phyloP scores from a whole-genome alignment of 2,888 invertebrate species.

The Lepas anatifera region DNA sequence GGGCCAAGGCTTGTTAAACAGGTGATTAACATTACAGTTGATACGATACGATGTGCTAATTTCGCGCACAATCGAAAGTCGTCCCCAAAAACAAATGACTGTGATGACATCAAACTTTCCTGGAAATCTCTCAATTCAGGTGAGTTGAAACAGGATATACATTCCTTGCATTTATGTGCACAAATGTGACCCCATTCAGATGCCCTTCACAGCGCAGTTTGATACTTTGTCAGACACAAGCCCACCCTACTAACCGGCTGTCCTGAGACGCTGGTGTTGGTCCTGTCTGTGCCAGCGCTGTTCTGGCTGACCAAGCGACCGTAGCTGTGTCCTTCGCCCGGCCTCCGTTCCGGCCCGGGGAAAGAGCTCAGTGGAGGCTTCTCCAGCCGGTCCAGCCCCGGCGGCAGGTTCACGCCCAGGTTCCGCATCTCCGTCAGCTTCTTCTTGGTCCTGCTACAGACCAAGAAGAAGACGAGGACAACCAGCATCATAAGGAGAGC shows the following conservation, averaged over 20 bases:
- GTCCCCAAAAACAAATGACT: too few species aligned
- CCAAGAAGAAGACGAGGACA: background rate
- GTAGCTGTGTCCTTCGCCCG: background rate
- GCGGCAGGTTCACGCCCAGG: slow-evolving; percentile 5
- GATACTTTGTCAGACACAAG: too few species aligned
- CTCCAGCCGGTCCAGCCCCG: background rate
- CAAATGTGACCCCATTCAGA: too few species aligned
- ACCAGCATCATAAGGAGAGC: background rate
- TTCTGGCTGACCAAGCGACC: background rate
- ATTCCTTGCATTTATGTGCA: too few species aligned
- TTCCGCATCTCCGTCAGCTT: slow-evolving; percentile 4
- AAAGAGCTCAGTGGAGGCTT: background rate
- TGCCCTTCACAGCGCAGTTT: too few species aligned
- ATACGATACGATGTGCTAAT: too few species aligned
- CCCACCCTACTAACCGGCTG: background rate
- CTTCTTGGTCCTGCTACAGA: background rate
- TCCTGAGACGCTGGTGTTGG: background rate
- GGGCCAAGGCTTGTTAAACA: too few species aligned
- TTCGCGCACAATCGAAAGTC: too few species aligned
- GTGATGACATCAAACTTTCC: too few species aligned
- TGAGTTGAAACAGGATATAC: too few species aligned
- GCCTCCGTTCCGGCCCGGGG: background rate
- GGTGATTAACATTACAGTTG: too few species aligned
- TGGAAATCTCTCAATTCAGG: too few species aligned
- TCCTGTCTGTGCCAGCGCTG: background rate